Base-by-base conservation (phyloP, 2,113 vertebrate species). In the Chiloscyllium plagiosum region DNA sequence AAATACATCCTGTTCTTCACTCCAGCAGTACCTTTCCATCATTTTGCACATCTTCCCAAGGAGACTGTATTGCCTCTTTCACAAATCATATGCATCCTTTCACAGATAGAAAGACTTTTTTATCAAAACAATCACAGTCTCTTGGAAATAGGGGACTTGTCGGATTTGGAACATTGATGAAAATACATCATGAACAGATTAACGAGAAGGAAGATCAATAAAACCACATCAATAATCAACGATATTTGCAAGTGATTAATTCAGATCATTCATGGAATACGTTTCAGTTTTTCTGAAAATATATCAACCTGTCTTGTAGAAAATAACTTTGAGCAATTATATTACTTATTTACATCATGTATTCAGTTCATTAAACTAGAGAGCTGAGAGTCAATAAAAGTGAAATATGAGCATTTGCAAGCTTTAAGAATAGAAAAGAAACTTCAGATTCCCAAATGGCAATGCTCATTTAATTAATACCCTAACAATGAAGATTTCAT, bases 401-500 rank as follows among this genome's bases (percentile, higher is more conserved):
- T 92, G 87, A 17, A 66, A 93, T 66, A 93, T 37, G 37, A 66
- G 89, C n/a, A 93, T 93, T 65, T 93, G 61, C 4, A 95, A 95
- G 94, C 69, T 72, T 95, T 68, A 72, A 69, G 66, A 70, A 68
- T 29, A 95, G n/a, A n/a, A 17, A 93, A 37, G 1, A 1, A 47
- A n/a, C 26, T 65, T 90, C 56, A 93, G 89, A 93, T 93, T 93
- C 33, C 61, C 61, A 66, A 93, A 93, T 37, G n/a, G 89, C 19
- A 90, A 66, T 93, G 89, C 17, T 93, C 37, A 66, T 93, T 93
- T 66, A 93, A 90, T 93, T 93, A 33, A 61, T 24, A 37, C 66
- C 56, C 61, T 19, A 93, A 61, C 19, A 37, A 66, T 66, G 61
- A 93, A n/a, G 61, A n/a, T 65, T 93, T 93, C 61, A 68, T 66